phyloP scores from a whole-genome alignment of 2,113 vertebrate genomes.

The Tapirus terrestris region DNA sequence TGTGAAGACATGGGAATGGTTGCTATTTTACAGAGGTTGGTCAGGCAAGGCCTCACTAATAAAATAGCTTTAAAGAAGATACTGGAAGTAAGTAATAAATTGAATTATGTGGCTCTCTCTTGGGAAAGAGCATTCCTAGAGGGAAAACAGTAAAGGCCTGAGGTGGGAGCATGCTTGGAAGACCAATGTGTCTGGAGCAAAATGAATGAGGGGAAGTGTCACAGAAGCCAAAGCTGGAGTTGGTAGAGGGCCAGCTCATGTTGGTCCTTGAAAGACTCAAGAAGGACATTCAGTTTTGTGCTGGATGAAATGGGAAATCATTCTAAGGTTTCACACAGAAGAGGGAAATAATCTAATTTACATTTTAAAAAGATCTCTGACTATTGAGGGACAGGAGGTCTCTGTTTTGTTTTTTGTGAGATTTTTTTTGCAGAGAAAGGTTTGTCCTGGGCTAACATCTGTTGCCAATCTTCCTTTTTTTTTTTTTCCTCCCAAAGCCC shows the following conservation, averaged over 20 bases:
- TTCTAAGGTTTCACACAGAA: not conserved
- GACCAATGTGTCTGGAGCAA: not conserved
- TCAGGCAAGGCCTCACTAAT: not conserved
- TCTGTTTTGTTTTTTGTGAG: not conserved
- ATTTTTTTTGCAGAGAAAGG: too few relatives aligned
- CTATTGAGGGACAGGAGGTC: not conserved
- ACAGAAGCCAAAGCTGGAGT: not conserved
- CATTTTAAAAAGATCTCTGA: not conserved
- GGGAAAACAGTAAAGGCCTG: not conserved
- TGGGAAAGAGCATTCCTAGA: not conserved
- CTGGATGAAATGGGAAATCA: not conserved
- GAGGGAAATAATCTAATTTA: not conserved
- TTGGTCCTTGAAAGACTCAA: not conserved
- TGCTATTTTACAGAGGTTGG: not conserved
- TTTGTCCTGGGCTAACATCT: too few relatives aligned
- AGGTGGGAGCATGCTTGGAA: not conserved
- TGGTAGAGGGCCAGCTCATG: not conserved
- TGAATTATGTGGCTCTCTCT: not conserved
- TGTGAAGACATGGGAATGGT: not conserved
- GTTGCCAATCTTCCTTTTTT: too few relatives aligned
- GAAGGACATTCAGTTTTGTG: not conserved
- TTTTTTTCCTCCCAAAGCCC: too few relatives aligned
- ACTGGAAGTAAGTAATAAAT: not conserved
- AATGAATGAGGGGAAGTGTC: not conserved
- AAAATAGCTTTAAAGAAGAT: not conserved